Conservation (phyloP, 2,797 vertebrate genomes). For the Phataginus tetradactyla region DNA sequence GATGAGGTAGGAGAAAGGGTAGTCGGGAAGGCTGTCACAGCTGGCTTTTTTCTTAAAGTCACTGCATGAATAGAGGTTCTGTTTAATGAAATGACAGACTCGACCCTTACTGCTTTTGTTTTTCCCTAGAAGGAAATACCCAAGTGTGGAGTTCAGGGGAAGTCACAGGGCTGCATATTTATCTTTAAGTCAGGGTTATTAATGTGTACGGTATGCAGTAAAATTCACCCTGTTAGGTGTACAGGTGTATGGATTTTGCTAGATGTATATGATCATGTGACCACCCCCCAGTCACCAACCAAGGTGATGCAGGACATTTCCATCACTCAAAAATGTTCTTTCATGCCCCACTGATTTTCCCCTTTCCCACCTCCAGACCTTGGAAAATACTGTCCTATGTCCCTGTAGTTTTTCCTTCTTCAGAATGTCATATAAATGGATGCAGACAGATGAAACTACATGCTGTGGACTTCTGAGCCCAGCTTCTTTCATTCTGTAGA, state of each 20-base stretch:
- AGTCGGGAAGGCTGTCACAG: not conserved
- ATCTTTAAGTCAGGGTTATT: not conserved
- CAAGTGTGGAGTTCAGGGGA: not conserved
- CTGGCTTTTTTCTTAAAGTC: not conserved
- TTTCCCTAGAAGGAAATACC: not conserved
- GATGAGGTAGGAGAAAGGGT: not conserved
- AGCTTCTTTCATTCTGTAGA: not conserved
- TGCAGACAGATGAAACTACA: not conserved
- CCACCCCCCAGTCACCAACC: not conserved
- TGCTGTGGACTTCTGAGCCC: too few relatives aligned
- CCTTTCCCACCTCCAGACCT: fast-evolving
- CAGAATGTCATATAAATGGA: not conserved
- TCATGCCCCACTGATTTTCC: not conserved
- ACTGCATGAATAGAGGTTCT: not conserved
- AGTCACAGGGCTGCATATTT: not conserved
- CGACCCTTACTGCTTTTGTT: not conserved
- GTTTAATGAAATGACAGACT: not conserved
- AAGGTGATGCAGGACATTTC: not conserved
- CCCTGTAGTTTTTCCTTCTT: not conserved
- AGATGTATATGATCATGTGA: not conserved
- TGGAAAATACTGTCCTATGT: not conserved
- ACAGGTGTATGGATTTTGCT: not conserved
- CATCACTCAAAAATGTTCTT: not conserved
- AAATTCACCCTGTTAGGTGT: not conserved
- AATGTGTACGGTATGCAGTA: not conserved